Evolutionary conservation across 1,140 invertebrate species (phyloP), one percentile per base, ranked within the genome.

Genomic region (Archegozetes longisetosus): DNA sequence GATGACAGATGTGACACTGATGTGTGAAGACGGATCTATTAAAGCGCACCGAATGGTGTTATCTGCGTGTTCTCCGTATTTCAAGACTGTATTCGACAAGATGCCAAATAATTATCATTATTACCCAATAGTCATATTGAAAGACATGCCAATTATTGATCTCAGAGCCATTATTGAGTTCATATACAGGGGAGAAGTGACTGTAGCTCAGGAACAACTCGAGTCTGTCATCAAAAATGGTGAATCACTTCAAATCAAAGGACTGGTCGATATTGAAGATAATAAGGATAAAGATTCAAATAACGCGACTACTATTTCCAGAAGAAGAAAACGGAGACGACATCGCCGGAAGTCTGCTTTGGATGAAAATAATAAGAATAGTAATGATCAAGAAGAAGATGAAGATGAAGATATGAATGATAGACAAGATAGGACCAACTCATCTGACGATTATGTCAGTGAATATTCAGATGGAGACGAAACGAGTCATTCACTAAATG

Each of bases 71-170:
- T 73, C 72, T 0, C 71, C 73, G 61, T 75, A 74, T 57, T 75
- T 75, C 66, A 67, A 70, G 2, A 72, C 72, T 13, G 73, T 75
- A 70, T 75, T 75, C 66, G 67, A 20, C 70, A 74, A 62, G 70
- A 71, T 0, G 68, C 62, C 28, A 68, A 71, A 67, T 20, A 4
- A 22, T 4, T 51, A n/a, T 65, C 32, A 6, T 17, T 69, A 14
- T 71, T 73, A 64, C n/a, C 50, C 50, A 22, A 25, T 51, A 13
- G 69, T 74, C 9, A 66, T 66, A 25, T 67, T 74, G 63, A 71
- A 72, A 54, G 72, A 71, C 56, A 69, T 74, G 6, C 69, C 72
- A 61, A 62, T 70, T 2, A 69, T 72, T 22, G 72, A 71, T 22
- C 61, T 74, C 26, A 67, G 64, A 24, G 63, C 67, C 25, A 65